Evolutionary conservation across 2,888 invertebrate genomes (phyloP).

Genomic region (Willowsia nigromaculata): DNA sequence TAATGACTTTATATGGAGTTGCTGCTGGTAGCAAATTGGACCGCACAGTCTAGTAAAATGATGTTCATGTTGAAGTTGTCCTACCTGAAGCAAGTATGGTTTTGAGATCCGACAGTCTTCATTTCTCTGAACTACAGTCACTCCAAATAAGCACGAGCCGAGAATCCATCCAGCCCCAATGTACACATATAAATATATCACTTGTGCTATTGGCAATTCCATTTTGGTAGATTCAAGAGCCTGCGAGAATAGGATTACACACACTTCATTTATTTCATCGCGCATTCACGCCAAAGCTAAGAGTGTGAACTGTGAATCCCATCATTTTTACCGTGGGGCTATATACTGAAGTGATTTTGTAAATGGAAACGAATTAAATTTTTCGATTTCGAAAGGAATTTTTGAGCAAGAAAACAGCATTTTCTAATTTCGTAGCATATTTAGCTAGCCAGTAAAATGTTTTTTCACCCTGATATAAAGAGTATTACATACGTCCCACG

Average conservation of each 20-base stretch:
- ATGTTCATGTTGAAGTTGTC: neutral
- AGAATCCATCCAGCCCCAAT: slow-evolving; percentile 91
- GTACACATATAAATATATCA: slow-evolving; percentile 84
- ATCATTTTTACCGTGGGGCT: neutral
- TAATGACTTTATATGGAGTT: slow-evolving; percentile 28
- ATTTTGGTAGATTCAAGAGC: slow-evolving; percentile 66
- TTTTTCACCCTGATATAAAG: too few species aligned
- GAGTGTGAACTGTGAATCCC: neutral
- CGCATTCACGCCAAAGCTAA: neutral
- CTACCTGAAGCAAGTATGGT: slow-evolving; percentile 87
- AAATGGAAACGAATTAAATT: slow-evolving; percentile 46
- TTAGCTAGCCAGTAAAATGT: neutral
- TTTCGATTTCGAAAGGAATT: neutral
- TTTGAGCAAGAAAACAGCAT: neutral
- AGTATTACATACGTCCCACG: too few species aligned
- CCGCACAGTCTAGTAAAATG: neutral
- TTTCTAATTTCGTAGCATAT: neutral
- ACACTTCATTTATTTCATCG: slow-evolving; percentile 28
- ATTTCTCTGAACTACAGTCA: slow-evolving; percentile 89
- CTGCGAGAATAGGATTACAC: slow-evolving; percentile 26
- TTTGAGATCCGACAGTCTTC: slow-evolving; percentile 91
- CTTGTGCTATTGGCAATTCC: slow-evolving; percentile 49
- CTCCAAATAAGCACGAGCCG: slow-evolving; percentile 89
- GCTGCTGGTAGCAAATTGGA: neutral
- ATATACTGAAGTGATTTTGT: slow-evolving; percentile 33